phyloP scores from a whole-genome alignment of 2,113 vertebrate species.

The Anarrhichthys ocellatus region DNA sequence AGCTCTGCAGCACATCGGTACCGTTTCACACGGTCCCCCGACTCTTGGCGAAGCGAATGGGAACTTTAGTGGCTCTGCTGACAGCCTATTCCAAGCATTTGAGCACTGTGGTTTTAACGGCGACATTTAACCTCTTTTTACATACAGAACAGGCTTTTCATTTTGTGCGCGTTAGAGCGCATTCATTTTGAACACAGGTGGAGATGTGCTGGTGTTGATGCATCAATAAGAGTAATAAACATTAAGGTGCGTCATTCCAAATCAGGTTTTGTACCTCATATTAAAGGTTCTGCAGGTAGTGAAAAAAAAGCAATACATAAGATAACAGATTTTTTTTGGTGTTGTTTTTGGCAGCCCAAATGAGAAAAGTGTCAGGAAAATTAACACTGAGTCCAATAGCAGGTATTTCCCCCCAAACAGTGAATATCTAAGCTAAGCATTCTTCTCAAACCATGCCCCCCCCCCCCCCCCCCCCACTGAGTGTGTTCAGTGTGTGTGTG shows the following conservation, averaged over 20 bases:
- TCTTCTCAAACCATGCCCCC: constrained; percentile 54
- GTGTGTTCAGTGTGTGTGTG: constrained; percentile 69
- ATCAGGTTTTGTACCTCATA: neutral
- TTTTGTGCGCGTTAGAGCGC: too few relatives aligned
- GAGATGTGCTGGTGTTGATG: neutral
- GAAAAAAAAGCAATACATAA: constrained; percentile 9
- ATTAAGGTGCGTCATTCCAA: neutral
- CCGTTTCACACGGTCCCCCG: constrained; percentile 71
- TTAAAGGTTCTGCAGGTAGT: neutral
- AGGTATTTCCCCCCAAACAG: constrained; percentile 61
- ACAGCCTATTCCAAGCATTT: constrained; percentile 35
- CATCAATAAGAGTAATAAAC: constrained; percentile 8
- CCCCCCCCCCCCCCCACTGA: constrained; percentile 35
- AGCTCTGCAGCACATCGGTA: constrained; percentile 65
- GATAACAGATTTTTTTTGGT: neutral
- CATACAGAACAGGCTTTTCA: neutral
- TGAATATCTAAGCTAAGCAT: constrained; percentile 63
- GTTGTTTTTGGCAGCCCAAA: constrained; percentile 4
- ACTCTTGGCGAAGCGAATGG: constrained; percentile 60
- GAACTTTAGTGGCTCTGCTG: constrained; percentile 62
- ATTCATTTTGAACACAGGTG: neutral
- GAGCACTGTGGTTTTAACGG: constrained; percentile 22
- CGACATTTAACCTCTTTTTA: neutral
- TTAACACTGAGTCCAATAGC: constrained; percentile 29
- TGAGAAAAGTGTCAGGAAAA: constrained; percentile 46